Base-by-base conservation (phyloP, 2,797 vertebrate species). In the Mastacembelus armatus region DNA sequence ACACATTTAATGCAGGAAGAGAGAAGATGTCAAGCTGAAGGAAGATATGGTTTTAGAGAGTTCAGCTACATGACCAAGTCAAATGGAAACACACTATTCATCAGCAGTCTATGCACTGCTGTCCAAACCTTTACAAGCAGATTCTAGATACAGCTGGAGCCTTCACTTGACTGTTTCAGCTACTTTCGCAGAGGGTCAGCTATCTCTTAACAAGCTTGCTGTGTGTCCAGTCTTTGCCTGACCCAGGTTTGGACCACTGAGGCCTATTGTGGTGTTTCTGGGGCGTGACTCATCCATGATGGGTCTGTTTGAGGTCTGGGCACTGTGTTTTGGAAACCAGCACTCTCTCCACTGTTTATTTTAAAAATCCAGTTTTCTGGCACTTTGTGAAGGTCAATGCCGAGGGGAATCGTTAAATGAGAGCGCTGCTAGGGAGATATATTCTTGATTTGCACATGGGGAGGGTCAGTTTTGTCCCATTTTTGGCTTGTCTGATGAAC, bases 301-400 rank as follows among this genome's bases (percentile, higher is more conserved):
- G 6, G 39, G 48, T 69, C 43, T 49, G 64, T 52, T 40, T 39
- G 36, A 62, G 71, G 49, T 80, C 66, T 4, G 22, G 71, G 39
- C 52, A 15, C 63, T 35, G 32, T 71, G 67, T 66, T 83, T 65
- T 84, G 74, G 82, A 86, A 86, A 87, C 54, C 54, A 48, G 62
- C 24, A 27, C 71, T 64, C 40, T 75, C 43, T 57, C 33, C n/a
- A n/a, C 55, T 82, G 80, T 86, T 89, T 85, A 74, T 81, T 86
- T 85, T 85, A 71, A 77, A 88, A 72, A 66, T 55, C 69, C 18
- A 11, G 19, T 66, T 84, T 78, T 78, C 51, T 79, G 82, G 75
- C 67, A 33, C 60, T 29, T 19, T 4, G 12, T 50, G 59, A 73
- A 84, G 85, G 83, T 85, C 74, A 71, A 15, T 38, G 24, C 67